Evolutionary conservation across 2,113 vertebrate genomes (phyloP).

Genomic region (Xiphophorus hellerii): DNA sequence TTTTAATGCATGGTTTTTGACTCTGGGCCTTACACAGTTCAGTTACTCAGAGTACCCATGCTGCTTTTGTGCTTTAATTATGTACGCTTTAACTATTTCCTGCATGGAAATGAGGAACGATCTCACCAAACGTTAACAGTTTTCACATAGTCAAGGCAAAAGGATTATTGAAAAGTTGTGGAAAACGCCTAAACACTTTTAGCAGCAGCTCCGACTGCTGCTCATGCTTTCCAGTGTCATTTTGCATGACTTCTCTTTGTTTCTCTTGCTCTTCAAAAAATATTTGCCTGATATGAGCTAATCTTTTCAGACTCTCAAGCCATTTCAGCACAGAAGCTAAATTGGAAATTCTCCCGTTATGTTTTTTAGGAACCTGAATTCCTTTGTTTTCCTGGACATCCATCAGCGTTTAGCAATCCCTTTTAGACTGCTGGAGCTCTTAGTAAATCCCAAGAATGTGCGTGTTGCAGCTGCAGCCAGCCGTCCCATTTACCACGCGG

Average conservation of each 20-base stretch:
- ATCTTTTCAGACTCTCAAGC: neutral
- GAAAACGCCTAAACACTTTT: neutral
- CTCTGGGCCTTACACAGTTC: no score
- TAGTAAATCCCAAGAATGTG: constrained; percentile 15
- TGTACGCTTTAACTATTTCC: neutral
- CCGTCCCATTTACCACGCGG: constrained; percentile 37
- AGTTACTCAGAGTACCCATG: no score
- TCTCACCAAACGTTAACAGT: no score
- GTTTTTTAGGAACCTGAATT: neutral
- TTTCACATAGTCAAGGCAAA: neutral
- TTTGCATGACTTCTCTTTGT: neutral
- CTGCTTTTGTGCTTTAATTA: no score
- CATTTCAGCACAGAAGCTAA: constrained; percentile 14
- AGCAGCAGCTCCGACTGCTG: no score
- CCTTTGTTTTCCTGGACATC: neutral
- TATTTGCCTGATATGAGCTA: constrained; percentile 12
- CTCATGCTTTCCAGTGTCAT: no score
- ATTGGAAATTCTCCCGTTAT: constrained; percentile 17
- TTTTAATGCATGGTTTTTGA: no score
- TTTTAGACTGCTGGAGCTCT: constrained; percentile 6
- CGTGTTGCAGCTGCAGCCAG: constrained; percentile 31
- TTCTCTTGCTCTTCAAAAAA: neutral
- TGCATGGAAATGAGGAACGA: no score
- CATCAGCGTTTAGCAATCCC: neutral
- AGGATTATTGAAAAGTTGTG: neutral